phyloP scores from a whole-genome alignment of 2,797 vertebrate genomes.

The Oceanodroma leucorhoa region DNA sequence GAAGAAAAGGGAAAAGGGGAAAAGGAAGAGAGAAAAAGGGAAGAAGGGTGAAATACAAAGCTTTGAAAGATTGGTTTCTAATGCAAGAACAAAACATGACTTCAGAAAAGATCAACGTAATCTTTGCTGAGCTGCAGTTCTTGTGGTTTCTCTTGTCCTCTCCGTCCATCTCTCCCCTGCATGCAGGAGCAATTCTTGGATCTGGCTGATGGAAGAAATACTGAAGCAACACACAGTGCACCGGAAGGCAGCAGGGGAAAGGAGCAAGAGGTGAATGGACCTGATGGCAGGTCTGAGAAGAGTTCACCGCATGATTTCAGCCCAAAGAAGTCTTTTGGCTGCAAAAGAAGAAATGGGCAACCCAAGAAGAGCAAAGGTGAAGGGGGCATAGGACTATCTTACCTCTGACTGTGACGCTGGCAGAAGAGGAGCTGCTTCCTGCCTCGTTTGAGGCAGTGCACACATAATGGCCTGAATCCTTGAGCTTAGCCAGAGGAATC shows the following conservation, averaged over 20 bases:
- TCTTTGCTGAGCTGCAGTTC: neutral
- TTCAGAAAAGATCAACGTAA: neutral
- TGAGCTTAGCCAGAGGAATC: conserved; percentile 91
- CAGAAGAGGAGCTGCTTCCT: conserved; percentile 88
- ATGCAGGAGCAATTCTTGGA: neutral
- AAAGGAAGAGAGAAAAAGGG: conserved; percentile 16
- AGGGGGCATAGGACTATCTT: conserved; percentile 70
- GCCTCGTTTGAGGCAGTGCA: conserved; percentile 94
- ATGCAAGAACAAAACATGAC: neutral
- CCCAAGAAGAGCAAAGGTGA: neutral
- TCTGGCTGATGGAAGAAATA: neutral
- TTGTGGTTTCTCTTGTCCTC: neutral
- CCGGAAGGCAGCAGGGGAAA: neutral
- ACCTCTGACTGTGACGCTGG: conserved; percentile 90
- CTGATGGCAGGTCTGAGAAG: neutral
- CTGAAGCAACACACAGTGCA: neutral
- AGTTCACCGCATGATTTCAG: neutral
- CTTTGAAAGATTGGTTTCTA: conserved; percentile 5
- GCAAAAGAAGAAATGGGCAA: neutral
- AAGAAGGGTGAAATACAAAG: conserved; percentile 36
- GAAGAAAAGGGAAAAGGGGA: neutral
- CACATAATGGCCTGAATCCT: conserved; percentile 92
- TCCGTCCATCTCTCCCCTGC: neutral
- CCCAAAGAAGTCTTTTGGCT: neutral
- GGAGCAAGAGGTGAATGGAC: neutral